Base-by-base conservation (phyloP, 1,140 invertebrate genomes). In the Aleiodes sp. region DNA sequence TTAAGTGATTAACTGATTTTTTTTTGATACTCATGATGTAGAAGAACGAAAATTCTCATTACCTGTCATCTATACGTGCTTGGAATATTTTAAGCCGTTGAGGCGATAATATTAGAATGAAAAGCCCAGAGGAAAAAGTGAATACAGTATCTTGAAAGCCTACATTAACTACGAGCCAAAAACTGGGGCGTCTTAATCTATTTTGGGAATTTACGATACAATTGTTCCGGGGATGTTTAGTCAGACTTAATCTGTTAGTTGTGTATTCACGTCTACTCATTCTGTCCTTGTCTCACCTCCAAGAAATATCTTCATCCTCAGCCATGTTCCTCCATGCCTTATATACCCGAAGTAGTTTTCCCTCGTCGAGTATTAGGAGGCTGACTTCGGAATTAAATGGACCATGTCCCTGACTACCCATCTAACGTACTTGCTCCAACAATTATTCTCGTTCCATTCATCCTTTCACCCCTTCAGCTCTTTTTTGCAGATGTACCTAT, bases 151-250 rank as follows among this genome's bases (percentile, higher is more conserved):
- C 21, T 6, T 37, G 14, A 39, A 63, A 35, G 35, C 6, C 7
- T 41, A 4, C 7, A 63, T 63, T 7, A 24, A 26, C 29, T 57
- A 57, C 14, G 52, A 37, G 33, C 28, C 19, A 57, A 31, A 43
- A 71, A 59, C 70, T 65, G 46, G 65, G 46, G 70, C 65, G 70
- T 78, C 76, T 79, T 80, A 80, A 79, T 80, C 78, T 79, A 76
- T 39, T 59, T 28, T 37, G 57, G 60, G 68, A 78, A 80, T 79
- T 79, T 79, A 78, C 74, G 73, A 70, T 52, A 70, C 43, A 75
- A 73, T 78, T 77, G 74, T 78, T 79, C 75, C 78, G 77, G 71
- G 70, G 74, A 77, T 79, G 75, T 77, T 80, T 79, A 80, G 76
- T 71, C 72, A 74, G 67, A 70, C 74, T 78, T 76, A 80, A 78